Conservation (phyloP, 2,797 vertebrate species). For the Premnoplex brunnescens region DNA sequence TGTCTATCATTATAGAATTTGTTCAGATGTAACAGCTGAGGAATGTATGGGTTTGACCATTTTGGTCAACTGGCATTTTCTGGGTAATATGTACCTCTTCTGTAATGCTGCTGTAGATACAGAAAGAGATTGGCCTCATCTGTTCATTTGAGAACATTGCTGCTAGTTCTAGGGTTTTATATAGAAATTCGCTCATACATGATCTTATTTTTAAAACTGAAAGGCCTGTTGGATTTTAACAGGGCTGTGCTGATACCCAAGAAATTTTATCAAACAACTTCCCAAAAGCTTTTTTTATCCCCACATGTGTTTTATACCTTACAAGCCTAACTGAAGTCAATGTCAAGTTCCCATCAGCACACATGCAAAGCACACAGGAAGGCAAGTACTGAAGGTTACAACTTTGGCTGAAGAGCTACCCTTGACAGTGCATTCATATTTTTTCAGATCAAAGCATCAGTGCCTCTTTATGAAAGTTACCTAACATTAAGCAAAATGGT, state of each 20-base stretch:
- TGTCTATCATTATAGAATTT: background rate
- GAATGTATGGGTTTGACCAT: background rate
- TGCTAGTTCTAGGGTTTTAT: background rate
- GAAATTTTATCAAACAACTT: background rate
- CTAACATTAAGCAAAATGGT: background rate
- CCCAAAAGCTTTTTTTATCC: background rate
- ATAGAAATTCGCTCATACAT: background rate
- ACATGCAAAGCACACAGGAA: background rate
- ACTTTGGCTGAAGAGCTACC: background rate
- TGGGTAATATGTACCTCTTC: background rate
- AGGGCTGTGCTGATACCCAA: background rate
- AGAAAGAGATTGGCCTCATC: background rate
- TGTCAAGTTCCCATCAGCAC: background rate
- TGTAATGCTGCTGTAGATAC: background rate
- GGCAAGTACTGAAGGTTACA: background rate
- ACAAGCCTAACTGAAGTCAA: background rate
- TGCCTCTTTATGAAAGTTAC: background rate
- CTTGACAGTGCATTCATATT: background rate
- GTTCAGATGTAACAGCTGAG: background rate
- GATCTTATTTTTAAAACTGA: background rate
- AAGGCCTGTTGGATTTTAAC: background rate
- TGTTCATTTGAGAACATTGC: background rate
- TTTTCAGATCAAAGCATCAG: background rate
- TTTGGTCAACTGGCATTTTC: background rate
- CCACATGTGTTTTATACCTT: background rate